Evolutionary conservation across 2,113 vertebrate genomes (phyloP).

Genomic region (Callionymus lyra): DNA sequence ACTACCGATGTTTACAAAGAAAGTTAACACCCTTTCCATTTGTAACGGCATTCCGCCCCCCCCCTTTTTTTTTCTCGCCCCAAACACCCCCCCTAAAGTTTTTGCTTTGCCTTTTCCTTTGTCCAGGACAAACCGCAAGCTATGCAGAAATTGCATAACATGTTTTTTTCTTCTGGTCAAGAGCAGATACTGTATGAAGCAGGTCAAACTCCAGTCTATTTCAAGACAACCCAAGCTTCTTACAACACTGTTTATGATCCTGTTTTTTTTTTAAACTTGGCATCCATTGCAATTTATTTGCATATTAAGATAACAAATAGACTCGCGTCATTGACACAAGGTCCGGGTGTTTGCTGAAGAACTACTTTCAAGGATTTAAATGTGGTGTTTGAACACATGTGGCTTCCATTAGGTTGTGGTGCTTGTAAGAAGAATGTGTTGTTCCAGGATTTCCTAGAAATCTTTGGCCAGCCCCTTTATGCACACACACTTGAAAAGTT

Average conservation of each 20-base stretch:
- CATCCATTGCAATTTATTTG: too few species aligned
- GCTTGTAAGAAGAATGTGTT: slow-evolving; percentile 26
- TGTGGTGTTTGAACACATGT: slow-evolving; percentile 8
- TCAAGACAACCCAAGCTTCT: too few species aligned
- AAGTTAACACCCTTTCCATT: too few species aligned
- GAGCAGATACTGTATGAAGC: slow-evolving; percentile 16
- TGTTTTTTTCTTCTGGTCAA: slow-evolving; percentile 44
- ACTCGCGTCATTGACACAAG: neutral
- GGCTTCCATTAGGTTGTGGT: slow-evolving; percentile 22
- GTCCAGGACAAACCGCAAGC: slow-evolving; percentile 35
- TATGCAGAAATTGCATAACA: slow-evolving; percentile 50
- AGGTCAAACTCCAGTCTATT: slow-evolving; percentile 35
- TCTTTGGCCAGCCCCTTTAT: slow-evolving; percentile 17
- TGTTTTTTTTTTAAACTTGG: neutral
- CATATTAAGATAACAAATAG: too few species aligned
- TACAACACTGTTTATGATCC: slow-evolving; percentile 12
- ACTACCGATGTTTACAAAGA: too few species aligned
- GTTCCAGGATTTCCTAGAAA: slow-evolving; percentile 57
- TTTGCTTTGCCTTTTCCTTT: slow-evolving; percentile 28
- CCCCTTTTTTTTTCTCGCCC: slow-evolving; percentile 12
- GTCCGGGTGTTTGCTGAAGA: neutral
- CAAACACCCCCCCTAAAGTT: neutral
- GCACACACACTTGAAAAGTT: neutral
- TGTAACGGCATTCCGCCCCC: slow-evolving; percentile 29
- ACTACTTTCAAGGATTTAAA: too few species aligned